Evolutionary conservation across 1,140 invertebrate genomes (phyloP).

Genomic region (Arion vulgaris): DNA sequence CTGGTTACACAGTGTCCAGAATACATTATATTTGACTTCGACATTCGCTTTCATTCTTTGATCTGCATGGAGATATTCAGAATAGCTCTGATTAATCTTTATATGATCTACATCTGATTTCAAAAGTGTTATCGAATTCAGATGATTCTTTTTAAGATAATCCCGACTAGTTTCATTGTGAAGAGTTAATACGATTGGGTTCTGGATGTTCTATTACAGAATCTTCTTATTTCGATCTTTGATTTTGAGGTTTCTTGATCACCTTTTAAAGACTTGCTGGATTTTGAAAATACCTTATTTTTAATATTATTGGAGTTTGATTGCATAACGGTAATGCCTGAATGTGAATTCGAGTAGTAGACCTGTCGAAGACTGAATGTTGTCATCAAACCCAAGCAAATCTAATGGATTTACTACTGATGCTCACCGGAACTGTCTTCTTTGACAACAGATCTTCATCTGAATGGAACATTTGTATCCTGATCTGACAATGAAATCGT

Average conservation of each 20-base stretch:
- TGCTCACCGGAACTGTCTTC: slow-evolving; percentile 8
- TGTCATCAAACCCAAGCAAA: background rate
- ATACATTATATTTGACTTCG: background rate
- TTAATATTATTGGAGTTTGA: too few relatives aligned
- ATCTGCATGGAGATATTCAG: background rate
- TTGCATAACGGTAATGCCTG: too few relatives aligned
- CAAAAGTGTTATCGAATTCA: background rate
- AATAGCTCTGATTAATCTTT: background rate
- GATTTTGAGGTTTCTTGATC: background rate
- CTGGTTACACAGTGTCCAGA: too few relatives aligned
- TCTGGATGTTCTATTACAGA: background rate
- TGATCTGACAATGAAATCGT: slow-evolving; percentile 16
- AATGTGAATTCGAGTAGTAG: background rate
- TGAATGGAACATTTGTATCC: background rate
- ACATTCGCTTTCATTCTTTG: background rate
- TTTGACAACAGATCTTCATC: background rate
- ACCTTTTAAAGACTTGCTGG: background rate
- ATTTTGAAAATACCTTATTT: background rate
- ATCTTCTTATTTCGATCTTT: background rate
- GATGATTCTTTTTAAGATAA: background rate
- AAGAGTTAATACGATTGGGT: background rate
- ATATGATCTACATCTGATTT: background rate
- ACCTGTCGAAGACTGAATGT: background rate
- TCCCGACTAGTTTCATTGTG: background rate
- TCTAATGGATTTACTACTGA: slow-evolving; percentile 18